Conservation (phyloP, 2,888 invertebrate genomes). For the Acutogordius australiensis region DNA sequence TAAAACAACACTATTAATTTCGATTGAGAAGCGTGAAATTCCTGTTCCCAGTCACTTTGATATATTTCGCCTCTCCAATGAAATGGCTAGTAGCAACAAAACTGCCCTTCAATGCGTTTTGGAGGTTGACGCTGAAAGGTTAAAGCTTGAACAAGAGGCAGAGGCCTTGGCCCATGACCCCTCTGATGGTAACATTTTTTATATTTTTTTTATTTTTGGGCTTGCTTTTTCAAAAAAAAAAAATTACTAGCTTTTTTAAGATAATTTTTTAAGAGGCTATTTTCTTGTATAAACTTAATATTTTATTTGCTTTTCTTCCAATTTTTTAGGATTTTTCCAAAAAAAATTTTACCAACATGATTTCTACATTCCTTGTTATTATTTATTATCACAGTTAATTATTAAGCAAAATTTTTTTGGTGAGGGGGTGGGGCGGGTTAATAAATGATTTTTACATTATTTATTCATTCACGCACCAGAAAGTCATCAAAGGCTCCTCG, state of each 20-base stretch:
- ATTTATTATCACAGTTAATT: no score
- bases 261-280: no score
- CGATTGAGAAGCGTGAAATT: slow-evolving; percentile 61
- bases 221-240: slow-evolving; percentile 1
- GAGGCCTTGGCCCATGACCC: slow-evolving; percentile 56
- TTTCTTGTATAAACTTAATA: no score
- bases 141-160: slow-evolving; percentile 59
- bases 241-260: no score
- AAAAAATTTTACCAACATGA: no score
- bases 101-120: slow-evolving; percentile 76
- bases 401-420: no score
- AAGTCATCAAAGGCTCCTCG: slow-evolving; percentile 75
- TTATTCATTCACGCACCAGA: no score
- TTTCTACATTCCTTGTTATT: no score
- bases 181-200: slow-evolving; percentile 37
- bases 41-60: slow-evolving; percentile 86
- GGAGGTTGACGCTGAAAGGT: slow-evolving; percentile 81
- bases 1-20: slow-evolving; percentile 69
- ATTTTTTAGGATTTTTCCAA: no score
- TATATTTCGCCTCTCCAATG: slow-evolving; percentile 77
- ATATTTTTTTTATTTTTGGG: not conserved
- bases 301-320: no score
- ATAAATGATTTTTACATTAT: no score
- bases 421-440: no score
- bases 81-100: slow-evolving; percentile 92